These are phyloP conservation scores for Chymomyza procnemis DNA, from an alignment of 2,888 invertebrate genomes.

Conservation along the genomic window DNA sequence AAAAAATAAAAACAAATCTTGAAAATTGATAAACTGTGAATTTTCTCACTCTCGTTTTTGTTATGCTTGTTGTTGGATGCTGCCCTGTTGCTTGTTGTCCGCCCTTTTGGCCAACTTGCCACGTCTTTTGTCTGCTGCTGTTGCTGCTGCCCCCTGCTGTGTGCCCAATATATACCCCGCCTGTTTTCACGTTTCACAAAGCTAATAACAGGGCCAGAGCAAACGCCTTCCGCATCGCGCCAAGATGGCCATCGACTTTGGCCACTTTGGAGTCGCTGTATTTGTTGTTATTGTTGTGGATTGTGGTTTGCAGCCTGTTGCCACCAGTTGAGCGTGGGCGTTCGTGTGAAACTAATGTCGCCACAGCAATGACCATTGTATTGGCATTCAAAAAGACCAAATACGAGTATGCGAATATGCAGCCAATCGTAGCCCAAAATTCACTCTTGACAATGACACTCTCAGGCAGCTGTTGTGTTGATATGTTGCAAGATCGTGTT, in stretches of 20 bases:
- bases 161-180: not conserved
- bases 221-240: slow-evolving; percentile 48
- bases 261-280: slow-evolving; percentile 9
- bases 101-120: not conserved
- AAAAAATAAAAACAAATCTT: slow-evolving; percentile 52
- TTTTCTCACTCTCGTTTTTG: slow-evolving; percentile 73
- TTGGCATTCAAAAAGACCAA: slow-evolving; percentile 38
- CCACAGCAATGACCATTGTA: slow-evolving; percentile 28
- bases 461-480: slow-evolving; percentile 34
- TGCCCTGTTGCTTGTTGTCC: not conserved
- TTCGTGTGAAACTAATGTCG: slow-evolving; percentile 68
- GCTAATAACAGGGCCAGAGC: slow-evolving; percentile 64
- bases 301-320: slow-evolving; percentile 6
- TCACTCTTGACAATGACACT: slow-evolving; percentile 39
- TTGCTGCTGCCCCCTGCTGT: slow-evolving; percentile 1
- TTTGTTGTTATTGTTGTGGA: slow-evolving; percentile 12
- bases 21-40: slow-evolving; percentile 71
- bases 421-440: slow-evolving; percentile 35
- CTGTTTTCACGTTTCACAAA: slow-evolving; percentile 48
- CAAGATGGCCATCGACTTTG: slow-evolving; percentile 64
- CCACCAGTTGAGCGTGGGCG: slow-evolving; percentile 48
- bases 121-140: slow-evolving; percentile 6
- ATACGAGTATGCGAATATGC: slow-evolving; percentile 3
- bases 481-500: slow-evolving; percentile 52
- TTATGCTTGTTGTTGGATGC: slow-evolving; percentile 29